phyloP scores from a whole-genome alignment of 1,140 invertebrate species.

The Phymorhynchus buccinoides region DNA sequence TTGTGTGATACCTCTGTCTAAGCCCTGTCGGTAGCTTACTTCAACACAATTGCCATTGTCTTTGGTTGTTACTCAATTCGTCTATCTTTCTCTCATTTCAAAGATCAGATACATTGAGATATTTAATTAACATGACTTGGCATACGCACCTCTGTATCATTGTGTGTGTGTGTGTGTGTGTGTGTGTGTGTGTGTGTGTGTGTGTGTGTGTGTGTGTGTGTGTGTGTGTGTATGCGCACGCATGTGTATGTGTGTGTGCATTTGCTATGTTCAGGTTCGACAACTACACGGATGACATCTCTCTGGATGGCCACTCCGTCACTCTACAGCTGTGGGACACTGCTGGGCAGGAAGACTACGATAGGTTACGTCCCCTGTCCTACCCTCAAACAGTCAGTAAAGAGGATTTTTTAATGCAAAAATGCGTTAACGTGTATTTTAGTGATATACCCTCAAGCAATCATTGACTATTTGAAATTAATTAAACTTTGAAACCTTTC shows the following conservation, averaged over 20 bases:
- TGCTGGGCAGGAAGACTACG: conserved; percentile 47
- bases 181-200: conserved; percentile 10
- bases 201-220: background rate
- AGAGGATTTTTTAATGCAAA: too few relatives aligned
- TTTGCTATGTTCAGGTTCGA: conserved; percentile 25
- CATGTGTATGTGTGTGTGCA: background rate
- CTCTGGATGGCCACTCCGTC: conserved; percentile 32
- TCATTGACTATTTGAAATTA: too few relatives aligned
- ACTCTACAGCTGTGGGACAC: conserved; percentile 86
- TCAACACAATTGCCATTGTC: too few relatives aligned
- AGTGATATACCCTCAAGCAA: too few relatives aligned
- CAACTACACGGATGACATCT: conserved; percentile 26
- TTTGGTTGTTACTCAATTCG: background rate
- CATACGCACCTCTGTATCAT: background rate
- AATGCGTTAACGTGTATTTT: too few relatives aligned
- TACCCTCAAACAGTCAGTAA: conserved; percentile 90
- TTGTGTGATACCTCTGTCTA: too few relatives aligned
- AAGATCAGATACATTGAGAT: too few relatives aligned
- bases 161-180: conserved; percentile 20
- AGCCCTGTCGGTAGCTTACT: too few relatives aligned
- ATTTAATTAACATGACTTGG: background rate
- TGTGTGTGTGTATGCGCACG: conserved; percentile 2
- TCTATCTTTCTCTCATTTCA: background rate
- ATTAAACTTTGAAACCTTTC: too few relatives aligned
- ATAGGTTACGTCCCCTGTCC: conserved; percentile 74